Conservation (phyloP, 2,113 vertebrate genomes). For the Podarcis cretensis region DNA sequence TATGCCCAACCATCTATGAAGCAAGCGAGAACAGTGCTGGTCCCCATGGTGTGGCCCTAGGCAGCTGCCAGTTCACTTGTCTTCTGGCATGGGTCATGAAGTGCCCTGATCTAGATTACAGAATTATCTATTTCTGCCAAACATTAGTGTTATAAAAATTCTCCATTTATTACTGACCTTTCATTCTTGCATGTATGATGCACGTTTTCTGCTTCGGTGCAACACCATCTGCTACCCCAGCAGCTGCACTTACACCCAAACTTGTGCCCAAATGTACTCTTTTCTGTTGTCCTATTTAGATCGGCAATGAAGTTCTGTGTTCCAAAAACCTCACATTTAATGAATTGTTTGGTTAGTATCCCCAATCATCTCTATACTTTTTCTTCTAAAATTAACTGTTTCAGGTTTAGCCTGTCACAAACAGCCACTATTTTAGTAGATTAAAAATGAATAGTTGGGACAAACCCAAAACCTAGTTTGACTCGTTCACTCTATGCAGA, state of each 20-base stretch:
- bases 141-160: background rate
- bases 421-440: background rate
- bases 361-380: background rate
- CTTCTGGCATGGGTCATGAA: background rate
- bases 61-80: background rate
- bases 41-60: background rate
- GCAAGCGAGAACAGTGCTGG: background rate
- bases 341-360: background rate
- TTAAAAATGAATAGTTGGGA: background rate
- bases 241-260: background rate
- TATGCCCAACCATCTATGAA: background rate
- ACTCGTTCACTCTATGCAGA: background rate
- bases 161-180: constrained; percentile 4
- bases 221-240: constrained; percentile 4
- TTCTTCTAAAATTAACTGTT: background rate
- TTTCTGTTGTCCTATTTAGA: constrained; percentile 7
- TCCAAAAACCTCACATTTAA: background rate
- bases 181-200: background rate
- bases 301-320: background rate
- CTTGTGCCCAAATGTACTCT: background rate
- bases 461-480: background rate
- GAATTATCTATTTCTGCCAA: background rate
- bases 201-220: constrained; percentile 6
- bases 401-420: background rate
- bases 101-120: background rate